Base-by-base conservation (phyloP, 2,888 invertebrate genomes). In the Amiota mariae region DNA sequence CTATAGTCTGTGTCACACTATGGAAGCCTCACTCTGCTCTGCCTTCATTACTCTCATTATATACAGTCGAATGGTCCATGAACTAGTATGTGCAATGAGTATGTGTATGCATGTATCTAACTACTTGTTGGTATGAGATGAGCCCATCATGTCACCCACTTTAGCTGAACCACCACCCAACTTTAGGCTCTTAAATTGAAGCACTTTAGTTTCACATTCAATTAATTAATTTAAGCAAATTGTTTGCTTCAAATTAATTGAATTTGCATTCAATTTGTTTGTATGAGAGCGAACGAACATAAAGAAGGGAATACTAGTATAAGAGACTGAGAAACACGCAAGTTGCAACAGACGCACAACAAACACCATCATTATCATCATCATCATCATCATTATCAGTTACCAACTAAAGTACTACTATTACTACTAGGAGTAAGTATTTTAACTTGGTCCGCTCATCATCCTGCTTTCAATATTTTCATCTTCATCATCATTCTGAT, bases 141-240 rank as follows among this genome's bases (percentile, higher is more conserved):
- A 6, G 36, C 36, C 36, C 36, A 36, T 36, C 36, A 36, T 6
- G 36, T 36, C 36, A 9, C 18, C 11, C 18, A 11, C 57, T 8
- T 11, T 1, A 11, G 59, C 10, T 59, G 9, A 18, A 48, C 11
- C 51, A 48, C 11, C 51, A 51, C 24, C 49, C 20, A 51, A 18
- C 59, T 20, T 20, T 59, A 48, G 73, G 59, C 57, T 46, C 67
- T 80, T 79, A 79, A 82, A 81, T 82, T 84, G 82, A 83, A 81
- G 84, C 84, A 87, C 85, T 85, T 86, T 84, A 82, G 81, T 83
- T 82, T 82, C 82, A 80, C 83, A 87, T 87, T 87, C 85, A 86
- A 87, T 87, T 87, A 87, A 87, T 87, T 87, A 87, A 87, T 87
- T 86, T 85, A 87, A 86, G 87, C 87, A 87, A 87, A 87, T 85